A percentile compares a stretch with the other conserved stretches of the same genome.
These are phyloP conservation scores for Hafferia zeledoni DNA, from an alignment of 2,797 vertebrate genomes.

Conservation along the genomic window DNA sequence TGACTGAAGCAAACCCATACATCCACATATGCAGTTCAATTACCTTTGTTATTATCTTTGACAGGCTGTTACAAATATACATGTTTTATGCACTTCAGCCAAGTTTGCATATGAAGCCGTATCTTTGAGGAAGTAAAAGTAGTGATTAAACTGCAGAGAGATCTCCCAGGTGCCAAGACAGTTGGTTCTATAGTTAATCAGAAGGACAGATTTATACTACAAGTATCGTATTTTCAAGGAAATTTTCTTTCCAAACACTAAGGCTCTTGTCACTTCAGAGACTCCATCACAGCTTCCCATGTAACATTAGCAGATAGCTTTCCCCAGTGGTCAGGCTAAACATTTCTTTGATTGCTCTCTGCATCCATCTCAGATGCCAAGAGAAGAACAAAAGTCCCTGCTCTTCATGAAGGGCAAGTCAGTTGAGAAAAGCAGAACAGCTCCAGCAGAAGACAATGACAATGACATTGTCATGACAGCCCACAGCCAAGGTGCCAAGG, in stretches of 20 bases:
- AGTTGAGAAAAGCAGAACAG: not conserved
- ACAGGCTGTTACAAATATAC: not conserved
- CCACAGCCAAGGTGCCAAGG: not conserved
- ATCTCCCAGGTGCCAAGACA: not conserved
- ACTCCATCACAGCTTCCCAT: not conserved
- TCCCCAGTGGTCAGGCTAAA: not conserved
- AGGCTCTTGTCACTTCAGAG: not conserved
- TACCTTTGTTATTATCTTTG: not conserved
- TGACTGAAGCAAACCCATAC: not conserved
- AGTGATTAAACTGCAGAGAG: not conserved
- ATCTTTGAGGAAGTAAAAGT: not conserved
- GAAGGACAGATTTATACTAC: not conserved
- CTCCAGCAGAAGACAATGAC: not conserved
- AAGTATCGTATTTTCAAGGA: not conserved
- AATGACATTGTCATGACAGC: accelerated
- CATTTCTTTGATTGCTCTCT: not conserved
- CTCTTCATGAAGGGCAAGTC: not conserved
- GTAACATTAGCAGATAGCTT: not conserved
- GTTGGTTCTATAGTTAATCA: not conserved
- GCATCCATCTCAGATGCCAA: not conserved
- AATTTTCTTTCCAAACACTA: not conserved
- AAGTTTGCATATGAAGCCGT: not conserved
- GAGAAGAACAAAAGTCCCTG: not conserved
- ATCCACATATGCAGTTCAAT: not conserved
- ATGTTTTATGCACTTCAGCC: not conserved